Evolutionary conservation across 2,888 invertebrate genomes (phyloP).

Genomic region (Pseudococcus viburni): DNA sequence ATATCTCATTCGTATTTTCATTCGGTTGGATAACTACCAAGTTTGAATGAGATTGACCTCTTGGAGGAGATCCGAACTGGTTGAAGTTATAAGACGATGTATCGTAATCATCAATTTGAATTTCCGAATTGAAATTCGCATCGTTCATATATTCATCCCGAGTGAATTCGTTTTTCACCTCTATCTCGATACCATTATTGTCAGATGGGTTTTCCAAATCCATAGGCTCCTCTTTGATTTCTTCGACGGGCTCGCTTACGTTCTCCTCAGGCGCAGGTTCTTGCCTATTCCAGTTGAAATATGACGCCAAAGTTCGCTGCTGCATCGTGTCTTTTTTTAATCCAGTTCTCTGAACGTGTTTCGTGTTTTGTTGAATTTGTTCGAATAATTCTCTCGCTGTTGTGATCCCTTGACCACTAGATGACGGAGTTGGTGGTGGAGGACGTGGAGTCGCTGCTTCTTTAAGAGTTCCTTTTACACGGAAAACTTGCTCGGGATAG

Average conservation of each 20-base stretch:
- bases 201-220: conserved; percentile 65
- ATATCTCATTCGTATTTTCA: not conserved
- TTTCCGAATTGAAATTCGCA: not conserved
- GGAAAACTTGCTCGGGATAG: conserved; percentile 59
- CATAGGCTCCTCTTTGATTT: conserved; percentile 47
- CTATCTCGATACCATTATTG: not conserved
- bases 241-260: conserved; percentile 26
- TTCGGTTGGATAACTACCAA: not conserved
- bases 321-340: conserved; percentile 73
- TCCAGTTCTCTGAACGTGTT: conserved; percentile 72
- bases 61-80: not conserved
- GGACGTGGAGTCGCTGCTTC: conserved; percentile 25
- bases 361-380: conserved; percentile 67
- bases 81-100: not conserved
- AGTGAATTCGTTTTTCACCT: conserved; percentile 57
- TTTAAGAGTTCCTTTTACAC: conserved; percentile 52
- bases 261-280: not conserved
- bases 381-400: conserved; percentile 3
- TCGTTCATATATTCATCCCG: not conserved
- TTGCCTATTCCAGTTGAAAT: conserved; percentile 70
- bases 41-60: not conserved
- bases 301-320: conserved; percentile 74
- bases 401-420: conserved; percentile 5
- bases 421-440: conserved; percentile 6
- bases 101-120: not conserved